phyloP scores from a whole-genome alignment of 2,797 vertebrate genomes.

The Bovichtus variegatus region DNA sequence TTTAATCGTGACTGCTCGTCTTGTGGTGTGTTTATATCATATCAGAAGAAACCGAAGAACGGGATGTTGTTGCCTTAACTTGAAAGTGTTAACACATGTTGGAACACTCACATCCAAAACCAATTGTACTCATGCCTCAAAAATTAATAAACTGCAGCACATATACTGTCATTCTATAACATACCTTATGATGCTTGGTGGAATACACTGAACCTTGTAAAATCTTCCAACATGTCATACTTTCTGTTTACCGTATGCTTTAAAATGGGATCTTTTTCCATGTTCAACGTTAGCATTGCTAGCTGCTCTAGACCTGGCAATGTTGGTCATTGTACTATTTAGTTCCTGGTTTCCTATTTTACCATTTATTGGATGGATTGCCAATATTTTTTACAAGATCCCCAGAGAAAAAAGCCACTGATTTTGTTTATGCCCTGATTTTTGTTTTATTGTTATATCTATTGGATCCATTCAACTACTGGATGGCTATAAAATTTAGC shows the following conservation, averaged over 20 bases:
- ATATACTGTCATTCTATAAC: too few relatives aligned
- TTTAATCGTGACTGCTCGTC: constrained; percentile 33
- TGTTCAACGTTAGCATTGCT: background rate
- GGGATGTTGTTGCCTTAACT: constrained; percentile 48
- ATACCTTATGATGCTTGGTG: background rate
- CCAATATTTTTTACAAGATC: background rate
- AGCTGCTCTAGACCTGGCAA: background rate
- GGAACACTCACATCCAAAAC: constrained; percentile 52
- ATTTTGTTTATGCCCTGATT: background rate
- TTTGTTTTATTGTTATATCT: too few relatives aligned
- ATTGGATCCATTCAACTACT: background rate
- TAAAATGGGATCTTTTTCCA: background rate
- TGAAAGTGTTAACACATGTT: constrained; percentile 63
- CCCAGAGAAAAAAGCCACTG: background rate
- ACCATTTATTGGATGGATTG: background rate
- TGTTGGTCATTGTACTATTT: too few relatives aligned
- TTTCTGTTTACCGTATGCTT: background rate
- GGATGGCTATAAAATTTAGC: background rate
- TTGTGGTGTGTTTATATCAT: constrained; percentile 46
- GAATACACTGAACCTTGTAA: too few relatives aligned
- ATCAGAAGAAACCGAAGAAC: constrained; percentile 54
- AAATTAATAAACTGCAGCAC: constrained; percentile 30
- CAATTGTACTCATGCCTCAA: constrained; percentile 29
- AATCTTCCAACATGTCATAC: background rate
- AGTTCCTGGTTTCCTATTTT: too few relatives aligned